These are phyloP conservation scores for Oplegnathus fasciatus DNA, from an alignment of 2,113 vertebrate genomes.

Conservation along the genomic window DNA sequence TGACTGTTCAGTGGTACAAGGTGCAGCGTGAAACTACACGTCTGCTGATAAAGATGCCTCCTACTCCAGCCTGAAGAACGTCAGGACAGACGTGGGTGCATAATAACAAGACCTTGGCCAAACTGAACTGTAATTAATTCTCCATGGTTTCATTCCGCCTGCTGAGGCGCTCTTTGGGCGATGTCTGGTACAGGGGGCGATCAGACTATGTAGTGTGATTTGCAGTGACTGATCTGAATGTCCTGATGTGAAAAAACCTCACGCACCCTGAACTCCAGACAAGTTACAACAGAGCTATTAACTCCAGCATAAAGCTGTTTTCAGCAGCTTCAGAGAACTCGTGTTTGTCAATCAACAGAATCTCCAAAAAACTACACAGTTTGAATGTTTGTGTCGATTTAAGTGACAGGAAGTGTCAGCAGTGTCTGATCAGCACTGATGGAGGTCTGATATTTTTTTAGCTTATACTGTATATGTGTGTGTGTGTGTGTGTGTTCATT, in stretches of 20 bases:
- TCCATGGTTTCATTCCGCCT: background rate
- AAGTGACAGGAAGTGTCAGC: too few species aligned
- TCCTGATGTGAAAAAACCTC: background rate
- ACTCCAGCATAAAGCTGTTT: background rate
- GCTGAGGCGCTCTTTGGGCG: too few species aligned
- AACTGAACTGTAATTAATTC: background rate
- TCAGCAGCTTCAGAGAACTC: background rate
- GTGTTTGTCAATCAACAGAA: background rate
- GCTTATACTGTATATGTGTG: background rate
- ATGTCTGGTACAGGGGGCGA: background rate
- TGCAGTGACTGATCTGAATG: background rate
- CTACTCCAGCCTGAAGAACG: background rate
- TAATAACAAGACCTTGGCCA: background rate
- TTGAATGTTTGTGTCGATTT: too few species aligned
- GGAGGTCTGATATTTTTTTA: background rate
- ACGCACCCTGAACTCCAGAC: too few species aligned
- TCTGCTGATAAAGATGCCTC: background rate
- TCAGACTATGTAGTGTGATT: background rate
- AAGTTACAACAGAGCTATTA: background rate
- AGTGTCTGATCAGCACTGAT: too few species aligned
- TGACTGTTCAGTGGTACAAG: background rate
- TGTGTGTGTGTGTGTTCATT: background rate
- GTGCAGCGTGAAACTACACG: slow-evolving; percentile 5
- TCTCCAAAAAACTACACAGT: too few species aligned
- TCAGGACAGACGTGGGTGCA: background rate